These are phyloP conservation scores for Camarhynchus parvulus DNA, from an alignment of 2,113 vertebrate genomes.

Conservation along the genomic window DNA sequence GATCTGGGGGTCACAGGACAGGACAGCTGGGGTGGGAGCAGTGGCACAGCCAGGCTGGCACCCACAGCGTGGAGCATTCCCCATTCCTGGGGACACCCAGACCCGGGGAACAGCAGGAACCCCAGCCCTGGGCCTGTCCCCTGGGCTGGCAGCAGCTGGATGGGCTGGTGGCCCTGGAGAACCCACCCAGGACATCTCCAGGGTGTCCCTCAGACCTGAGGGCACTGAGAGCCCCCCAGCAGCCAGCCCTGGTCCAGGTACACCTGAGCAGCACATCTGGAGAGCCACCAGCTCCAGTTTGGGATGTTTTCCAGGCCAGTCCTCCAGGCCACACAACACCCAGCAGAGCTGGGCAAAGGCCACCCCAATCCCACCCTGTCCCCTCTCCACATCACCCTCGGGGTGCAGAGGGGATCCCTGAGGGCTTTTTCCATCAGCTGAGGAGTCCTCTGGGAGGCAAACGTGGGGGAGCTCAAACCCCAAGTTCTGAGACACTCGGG, in stretches of 20 bases:
- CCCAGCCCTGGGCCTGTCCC: background rate
- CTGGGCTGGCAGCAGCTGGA: background rate
- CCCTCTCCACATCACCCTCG: background rate
- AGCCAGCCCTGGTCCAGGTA: background rate
- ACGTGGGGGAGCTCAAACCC: rapidly evolving
- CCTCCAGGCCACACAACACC: background rate
- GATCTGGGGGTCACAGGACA: background rate
- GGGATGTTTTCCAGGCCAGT: background rate
- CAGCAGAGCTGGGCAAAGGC: background rate
- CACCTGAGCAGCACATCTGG: background rate
- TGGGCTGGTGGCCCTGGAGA: background rate
- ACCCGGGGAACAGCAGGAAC: background rate
- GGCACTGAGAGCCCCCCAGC: too few relatives aligned
- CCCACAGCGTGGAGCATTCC: background rate
- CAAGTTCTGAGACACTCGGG: background rate
- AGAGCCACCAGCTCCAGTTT: rapidly evolving
- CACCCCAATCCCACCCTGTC: rapidly evolving
- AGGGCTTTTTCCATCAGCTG: background rate
- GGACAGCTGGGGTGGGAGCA: background rate
- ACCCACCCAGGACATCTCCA: background rate
- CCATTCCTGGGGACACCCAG: background rate
- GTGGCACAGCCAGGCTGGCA: background rate
- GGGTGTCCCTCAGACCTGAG: rapidly evolving
- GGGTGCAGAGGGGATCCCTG: background rate
- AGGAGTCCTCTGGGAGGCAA: background rate